Conservation (phyloP, 2,113 vertebrate genomes). For the Anoura caudifer region DNA sequence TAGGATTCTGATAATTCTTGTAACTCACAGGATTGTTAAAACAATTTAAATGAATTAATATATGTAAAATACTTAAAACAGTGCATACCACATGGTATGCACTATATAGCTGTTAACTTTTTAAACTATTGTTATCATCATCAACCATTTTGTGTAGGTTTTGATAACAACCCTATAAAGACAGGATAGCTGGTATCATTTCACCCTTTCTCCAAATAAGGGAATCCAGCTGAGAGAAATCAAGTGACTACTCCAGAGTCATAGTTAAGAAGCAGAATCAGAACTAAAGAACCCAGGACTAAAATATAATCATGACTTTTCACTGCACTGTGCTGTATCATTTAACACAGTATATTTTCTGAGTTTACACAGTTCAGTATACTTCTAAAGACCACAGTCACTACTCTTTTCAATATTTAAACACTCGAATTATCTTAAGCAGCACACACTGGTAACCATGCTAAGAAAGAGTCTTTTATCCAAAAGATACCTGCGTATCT, state of each 20-base stretch:
- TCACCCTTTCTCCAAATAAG: background rate
- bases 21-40: background rate
- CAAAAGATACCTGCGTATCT: background rate
- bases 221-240: background rate
- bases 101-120: background rate
- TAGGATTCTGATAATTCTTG: background rate
- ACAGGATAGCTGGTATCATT: background rate
- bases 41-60: background rate
- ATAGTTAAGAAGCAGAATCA: background rate
- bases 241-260: background rate
- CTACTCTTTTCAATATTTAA: background rate
- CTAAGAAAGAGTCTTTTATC: slow-evolving; percentile 5
- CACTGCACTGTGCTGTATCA: background rate
- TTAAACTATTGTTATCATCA: background rate
- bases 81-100: background rate
- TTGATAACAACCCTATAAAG: background rate
- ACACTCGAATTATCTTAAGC: background rate
- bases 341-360: background rate
- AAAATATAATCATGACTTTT: background rate
- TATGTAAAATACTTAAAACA: background rate
- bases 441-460: background rate
- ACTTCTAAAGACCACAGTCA: background rate
- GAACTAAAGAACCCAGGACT: background rate
- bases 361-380: background rate
- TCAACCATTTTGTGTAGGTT: background rate